Conservation (phyloP, 2,888 invertebrate species). For the Belgica antarctica region DNA sequence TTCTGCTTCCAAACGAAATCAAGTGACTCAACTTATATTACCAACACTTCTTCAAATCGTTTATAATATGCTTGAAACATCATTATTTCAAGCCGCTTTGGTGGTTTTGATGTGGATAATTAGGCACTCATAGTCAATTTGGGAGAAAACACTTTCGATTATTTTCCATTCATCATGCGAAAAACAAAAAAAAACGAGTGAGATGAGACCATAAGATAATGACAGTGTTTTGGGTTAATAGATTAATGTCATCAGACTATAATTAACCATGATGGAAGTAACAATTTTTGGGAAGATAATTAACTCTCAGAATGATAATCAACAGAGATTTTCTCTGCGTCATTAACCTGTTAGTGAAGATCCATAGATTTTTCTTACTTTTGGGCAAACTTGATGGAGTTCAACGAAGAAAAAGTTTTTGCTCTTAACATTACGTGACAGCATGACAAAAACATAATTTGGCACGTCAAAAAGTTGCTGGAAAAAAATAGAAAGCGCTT, state of each 20-base stretch:
- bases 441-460: constrained; percentile 2
- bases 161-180: background rate
- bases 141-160: constrained; percentile 20
- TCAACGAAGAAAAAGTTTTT: background rate
- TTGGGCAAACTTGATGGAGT: background rate
- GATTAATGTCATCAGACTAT: constrained; percentile 10
- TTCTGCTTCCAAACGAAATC: too few species aligned
- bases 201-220: background rate
- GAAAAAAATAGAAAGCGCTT: background rate
- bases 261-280: background rate
- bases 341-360: background rate
- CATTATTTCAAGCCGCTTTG: background rate
- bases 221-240: constrained; percentile 1
- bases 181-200: background rate
- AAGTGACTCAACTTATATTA: too few species aligned
- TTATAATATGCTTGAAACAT: too few species aligned
- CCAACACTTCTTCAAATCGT: too few species aligned
- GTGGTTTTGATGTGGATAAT: too few species aligned
- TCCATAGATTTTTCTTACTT: background rate
- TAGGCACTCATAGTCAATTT: background rate
- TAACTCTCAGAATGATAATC: constrained; percentile 14
- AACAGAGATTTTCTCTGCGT: background rate
- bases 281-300: background rate
- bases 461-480: constrained; percentile 1
- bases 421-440: constrained; percentile 32